Evolutionary conservation across 2,888 invertebrate species (phyloP).

Genomic region (Eutolmus rufibarbis): DNA sequence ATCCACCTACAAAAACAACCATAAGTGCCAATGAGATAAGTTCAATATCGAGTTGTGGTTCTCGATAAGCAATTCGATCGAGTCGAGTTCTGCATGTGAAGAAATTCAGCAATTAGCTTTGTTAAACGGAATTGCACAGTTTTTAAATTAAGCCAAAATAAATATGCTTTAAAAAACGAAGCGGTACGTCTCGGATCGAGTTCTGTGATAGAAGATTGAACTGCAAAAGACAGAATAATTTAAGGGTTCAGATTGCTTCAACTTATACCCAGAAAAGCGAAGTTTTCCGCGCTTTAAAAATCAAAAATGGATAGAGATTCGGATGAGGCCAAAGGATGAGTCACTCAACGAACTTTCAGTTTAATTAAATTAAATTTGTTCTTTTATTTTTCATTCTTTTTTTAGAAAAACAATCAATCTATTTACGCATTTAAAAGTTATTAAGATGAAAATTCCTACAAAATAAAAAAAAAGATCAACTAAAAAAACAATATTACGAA

Average conservation of each 20-base stretch:
- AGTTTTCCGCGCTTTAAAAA: too few species aligned
- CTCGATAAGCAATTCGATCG: too few species aligned
- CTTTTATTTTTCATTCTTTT: constrained; percentile 38
- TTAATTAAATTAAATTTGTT: constrained; percentile 42
- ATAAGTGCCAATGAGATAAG: too few species aligned
- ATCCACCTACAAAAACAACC: too few species aligned
- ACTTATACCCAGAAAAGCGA: not conserved
- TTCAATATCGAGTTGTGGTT: too few species aligned
- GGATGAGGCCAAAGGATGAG: not conserved
- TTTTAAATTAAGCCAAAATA: too few species aligned
- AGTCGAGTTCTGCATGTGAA: too few species aligned
- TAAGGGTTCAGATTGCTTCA: not conserved
- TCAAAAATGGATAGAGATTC: not conserved
- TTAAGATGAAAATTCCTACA: constrained; percentile 27
- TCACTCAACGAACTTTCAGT: constrained; percentile 6
- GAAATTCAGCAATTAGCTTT: too few species aligned
- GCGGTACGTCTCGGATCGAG: too few species aligned
- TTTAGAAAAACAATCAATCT: constrained; percentile 45
- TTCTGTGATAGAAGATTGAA: too few species aligned
- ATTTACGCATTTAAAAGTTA: constrained; percentile 39
- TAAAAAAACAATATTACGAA: not conserved
- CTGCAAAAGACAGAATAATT: not conserved
- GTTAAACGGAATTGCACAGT: too few species aligned
- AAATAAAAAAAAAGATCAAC: constrained; percentile 1
- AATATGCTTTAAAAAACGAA: not conserved